Conservation (phyloP, 2,113 vertebrate genomes). For the Siniperca knerii region DNA sequence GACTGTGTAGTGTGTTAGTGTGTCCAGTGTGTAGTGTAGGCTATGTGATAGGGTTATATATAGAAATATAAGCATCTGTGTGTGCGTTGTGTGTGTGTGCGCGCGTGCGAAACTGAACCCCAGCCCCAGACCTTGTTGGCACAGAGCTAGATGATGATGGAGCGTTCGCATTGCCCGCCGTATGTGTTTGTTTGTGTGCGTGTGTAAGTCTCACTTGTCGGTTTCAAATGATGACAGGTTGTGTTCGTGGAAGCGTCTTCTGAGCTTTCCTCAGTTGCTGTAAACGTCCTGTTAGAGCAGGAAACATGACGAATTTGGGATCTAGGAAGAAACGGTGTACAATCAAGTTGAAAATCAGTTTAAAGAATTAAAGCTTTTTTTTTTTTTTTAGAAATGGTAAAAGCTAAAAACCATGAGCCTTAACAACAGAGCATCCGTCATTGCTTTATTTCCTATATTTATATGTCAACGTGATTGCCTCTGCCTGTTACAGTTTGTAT, state of each 20-base stretch:
- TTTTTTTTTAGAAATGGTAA: not conserved
- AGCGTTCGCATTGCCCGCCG: not conserved
- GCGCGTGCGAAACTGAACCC: slow-evolving; percentile 21
- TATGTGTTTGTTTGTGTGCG: not conserved
- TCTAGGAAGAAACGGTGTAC: not conserved
- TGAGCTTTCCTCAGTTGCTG: not conserved
- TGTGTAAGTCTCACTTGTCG: not conserved
- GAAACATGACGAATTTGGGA: not conserved
- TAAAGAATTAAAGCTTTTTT: not conserved
- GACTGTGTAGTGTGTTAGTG: no score
- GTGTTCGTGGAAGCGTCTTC: not conserved
- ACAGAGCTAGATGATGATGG: slow-evolving; percentile 1
- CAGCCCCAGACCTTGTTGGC: slow-evolving; percentile 21
- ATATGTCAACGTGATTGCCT: not conserved
- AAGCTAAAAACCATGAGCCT: not conserved
- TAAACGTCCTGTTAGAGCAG: not conserved
- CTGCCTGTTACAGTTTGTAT: not conserved
- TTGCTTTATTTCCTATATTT: no score
- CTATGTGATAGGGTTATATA: no score
- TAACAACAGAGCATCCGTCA: not conserved
- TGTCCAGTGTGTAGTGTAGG: no score
- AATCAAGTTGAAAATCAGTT: not conserved
- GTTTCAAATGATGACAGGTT: not conserved
- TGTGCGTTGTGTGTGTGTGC: not conserved
- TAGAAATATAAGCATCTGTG: not conserved